Base-by-base conservation (phyloP, 2,888 invertebrate species). In the Eilema caniola region DNA sequence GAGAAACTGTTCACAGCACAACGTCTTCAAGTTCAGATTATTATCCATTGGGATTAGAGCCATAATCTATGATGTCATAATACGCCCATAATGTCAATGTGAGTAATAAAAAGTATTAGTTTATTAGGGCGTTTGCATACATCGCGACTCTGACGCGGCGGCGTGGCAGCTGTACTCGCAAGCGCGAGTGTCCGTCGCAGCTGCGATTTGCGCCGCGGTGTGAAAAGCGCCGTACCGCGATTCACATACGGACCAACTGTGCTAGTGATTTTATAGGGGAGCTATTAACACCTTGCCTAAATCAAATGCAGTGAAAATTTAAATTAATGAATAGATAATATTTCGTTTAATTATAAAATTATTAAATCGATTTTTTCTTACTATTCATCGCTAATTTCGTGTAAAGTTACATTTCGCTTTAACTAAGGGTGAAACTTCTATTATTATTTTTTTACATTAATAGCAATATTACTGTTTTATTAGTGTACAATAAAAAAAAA, bases 111-210 rank as follows among this genome's bases (percentile, higher is more conserved):
- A 92, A 91, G 88, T 89, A 87, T 92, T 89, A 93, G 90, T 93
- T 92, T 92, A 93, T 93, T 93, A 94, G 93, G 93, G 93, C 87
- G 94, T 93, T 93, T 93, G 93, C 95, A 94, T 94, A 94, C 90
- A 85, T 70, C 66, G 72, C 69, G 62, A 74, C 73, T 24, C 78
- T 83, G 84, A 83, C 81, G 57, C 57, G 24, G 25, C 57, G 24
- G 14, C 57, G 31, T 41, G 83, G 88, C 94, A 93, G 93, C 93
- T 93, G 91, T 89, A n/a, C n/a, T n/a, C n/a, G n/a, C n/a, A 89
- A 68, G 77, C 70, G 86, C 82, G 83, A 84, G 83, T 82, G 84
- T 82, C 83, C 82, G 76, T 78, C 87, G 89, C 93, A 93, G 93
- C 93, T 93, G 93, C 88, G 88, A 84, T 86, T 86, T 82, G 85